Conservation (phyloP, 2,797 vertebrate species). For the Lophotriccus pileatus region DNA sequence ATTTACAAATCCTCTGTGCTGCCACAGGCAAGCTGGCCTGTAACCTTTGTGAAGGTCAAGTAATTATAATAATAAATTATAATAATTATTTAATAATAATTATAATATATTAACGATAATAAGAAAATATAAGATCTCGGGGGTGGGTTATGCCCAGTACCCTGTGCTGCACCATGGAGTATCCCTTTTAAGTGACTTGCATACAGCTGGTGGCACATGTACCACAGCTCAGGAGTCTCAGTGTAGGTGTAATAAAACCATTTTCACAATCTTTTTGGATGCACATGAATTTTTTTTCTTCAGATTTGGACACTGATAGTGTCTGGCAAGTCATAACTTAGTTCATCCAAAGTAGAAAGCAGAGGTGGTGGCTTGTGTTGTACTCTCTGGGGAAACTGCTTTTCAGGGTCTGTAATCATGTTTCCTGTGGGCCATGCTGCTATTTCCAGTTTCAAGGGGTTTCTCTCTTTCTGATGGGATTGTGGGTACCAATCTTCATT, state of each 20-base stretch:
- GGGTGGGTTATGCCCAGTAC: not conserved
- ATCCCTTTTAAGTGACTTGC: not conserved
- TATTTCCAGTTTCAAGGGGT: not conserved
- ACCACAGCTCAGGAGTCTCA: not conserved
- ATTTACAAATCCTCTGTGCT: not conserved
- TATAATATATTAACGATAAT: no score
- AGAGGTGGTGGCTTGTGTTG: not conserved
- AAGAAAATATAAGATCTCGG: not conserved
- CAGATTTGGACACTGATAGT: not conserved
- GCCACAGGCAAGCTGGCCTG: not conserved
- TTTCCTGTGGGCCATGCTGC: not conserved
- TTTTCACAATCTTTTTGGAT: not conserved
- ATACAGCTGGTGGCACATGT: not conserved
- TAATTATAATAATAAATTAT: not conserved
- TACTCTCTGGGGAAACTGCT: not conserved
- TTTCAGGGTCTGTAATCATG: not conserved
- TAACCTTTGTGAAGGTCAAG: not conserved
- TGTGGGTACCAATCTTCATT: not conserved
- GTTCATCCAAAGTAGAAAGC: not conserved
- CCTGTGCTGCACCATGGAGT: accelerated
- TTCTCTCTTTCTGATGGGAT: not conserved
- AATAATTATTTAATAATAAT: no score
- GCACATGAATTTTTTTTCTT: not conserved
- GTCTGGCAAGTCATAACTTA: not conserved
- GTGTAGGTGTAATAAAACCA: not conserved